Conservation (phyloP, 2,888 invertebrate genomes). For the Iphiclides podalirius region DNA sequence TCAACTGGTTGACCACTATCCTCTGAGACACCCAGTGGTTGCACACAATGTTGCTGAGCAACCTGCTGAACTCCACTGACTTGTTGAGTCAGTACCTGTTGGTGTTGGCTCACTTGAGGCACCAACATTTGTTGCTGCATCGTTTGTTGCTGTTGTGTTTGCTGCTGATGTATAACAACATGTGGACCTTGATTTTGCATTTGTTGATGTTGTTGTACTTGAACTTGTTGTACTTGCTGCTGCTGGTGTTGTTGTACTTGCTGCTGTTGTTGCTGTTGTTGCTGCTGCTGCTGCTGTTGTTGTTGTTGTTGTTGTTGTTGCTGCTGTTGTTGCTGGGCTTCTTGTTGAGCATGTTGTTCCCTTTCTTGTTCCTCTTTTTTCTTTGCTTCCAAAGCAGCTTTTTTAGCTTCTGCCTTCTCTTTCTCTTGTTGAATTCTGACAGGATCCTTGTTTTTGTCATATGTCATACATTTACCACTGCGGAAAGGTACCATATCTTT, state of each 20-base stretch:
- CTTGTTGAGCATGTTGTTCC: constrained; percentile 62
- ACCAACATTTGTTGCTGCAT: constrained; percentile 75
- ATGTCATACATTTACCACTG: constrained; percentile 77
- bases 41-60: constrained; percentile 72
- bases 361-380: constrained; percentile 73
- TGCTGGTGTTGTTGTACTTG: constrained; percentile 70
- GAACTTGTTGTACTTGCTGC: constrained; percentile 66
- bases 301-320: constrained; percentile 52
- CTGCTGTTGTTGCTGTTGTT: constrained; percentile 63
- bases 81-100: constrained; percentile 69
- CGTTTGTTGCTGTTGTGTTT: constrained; percentile 54
- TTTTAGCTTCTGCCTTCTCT: constrained; percentile 73
- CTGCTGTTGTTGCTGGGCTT: constrained; percentile 56
- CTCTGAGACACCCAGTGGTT: constrained; percentile 70
- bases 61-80: constrained; percentile 66
- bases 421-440: constrained; percentile 72
- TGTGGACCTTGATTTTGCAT: constrained; percentile 57
- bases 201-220: constrained; percentile 49
- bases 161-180: constrained; percentile 64
- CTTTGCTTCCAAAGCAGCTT: constrained; percentile 72
- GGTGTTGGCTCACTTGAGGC: constrained; percentile 75
- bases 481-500: constrained; percentile 75
- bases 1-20: constrained; percentile 78
- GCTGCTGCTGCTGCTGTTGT: constrained; percentile 61
- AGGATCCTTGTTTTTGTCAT: constrained; percentile 76